phyloP scores from a whole-genome alignment of 2,797 vertebrate species.

The Spea hammondii region DNA sequence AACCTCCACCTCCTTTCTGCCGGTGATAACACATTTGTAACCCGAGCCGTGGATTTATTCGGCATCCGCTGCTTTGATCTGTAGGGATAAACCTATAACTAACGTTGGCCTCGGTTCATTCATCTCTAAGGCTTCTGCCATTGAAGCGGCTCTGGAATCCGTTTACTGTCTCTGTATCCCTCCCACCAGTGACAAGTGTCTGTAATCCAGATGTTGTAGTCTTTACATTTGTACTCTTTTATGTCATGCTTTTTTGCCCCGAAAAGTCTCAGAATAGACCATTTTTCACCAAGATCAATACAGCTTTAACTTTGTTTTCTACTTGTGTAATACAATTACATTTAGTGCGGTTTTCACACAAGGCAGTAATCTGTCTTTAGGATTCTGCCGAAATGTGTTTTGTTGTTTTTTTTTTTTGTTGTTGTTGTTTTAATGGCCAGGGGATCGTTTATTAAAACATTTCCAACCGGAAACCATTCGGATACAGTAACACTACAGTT shows the following conservation, averaged over 20 bases:
- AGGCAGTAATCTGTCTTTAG: not conserved
- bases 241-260: not conserved
- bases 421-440: too few relatives aligned
- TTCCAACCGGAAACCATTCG: too few relatives aligned
- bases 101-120: not conserved
- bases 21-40: too few relatives aligned
- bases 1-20: too few relatives aligned
- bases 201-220: not conserved
- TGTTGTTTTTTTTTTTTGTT: too few relatives aligned
- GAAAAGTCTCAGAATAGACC: not conserved
- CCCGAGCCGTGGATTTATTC: not conserved
- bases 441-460: too few relatives aligned
- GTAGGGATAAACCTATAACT: not conserved
- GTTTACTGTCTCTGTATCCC: too few relatives aligned
- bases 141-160: too few relatives aligned
- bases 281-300: conserved; percentile 38
- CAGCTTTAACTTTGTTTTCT: conserved; percentile 9
- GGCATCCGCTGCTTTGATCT: not conserved
- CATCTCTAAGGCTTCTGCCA: not conserved
- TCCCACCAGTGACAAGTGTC: not conserved
- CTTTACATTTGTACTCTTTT: not conserved
- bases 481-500: too few relatives aligned
- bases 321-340: not conserved
- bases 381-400: too few relatives aligned
- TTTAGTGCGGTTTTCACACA: conserved; percentile 14